phyloP scores from a whole-genome alignment of 2,113 vertebrate species.

The Microcebus lehilahytsara region DNA sequence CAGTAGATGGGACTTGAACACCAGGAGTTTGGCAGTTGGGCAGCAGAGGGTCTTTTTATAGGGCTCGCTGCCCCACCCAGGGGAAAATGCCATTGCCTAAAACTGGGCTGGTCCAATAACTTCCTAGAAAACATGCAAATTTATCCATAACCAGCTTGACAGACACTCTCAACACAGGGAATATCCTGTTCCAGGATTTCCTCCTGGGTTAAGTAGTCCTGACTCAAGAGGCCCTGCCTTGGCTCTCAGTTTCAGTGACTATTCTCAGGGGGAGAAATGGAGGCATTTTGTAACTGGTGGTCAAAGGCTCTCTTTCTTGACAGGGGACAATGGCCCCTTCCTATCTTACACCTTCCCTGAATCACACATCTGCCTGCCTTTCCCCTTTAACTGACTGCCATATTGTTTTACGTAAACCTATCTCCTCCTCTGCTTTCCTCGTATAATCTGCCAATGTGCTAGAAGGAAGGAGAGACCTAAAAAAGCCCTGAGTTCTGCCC shows the following conservation, averaged over 20 bases:
- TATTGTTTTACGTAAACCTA: not conserved
- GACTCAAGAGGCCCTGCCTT: not conserved
- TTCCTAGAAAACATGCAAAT: constrained; percentile 55
- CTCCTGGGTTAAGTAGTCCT: not conserved
- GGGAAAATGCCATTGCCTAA: not conserved
- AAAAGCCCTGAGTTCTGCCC: not conserved
- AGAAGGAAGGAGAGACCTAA: not conserved
- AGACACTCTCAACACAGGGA: not conserved
- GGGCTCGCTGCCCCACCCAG: not conserved
- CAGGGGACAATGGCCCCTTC: not conserved
- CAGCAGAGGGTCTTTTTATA: constrained; percentile 22
- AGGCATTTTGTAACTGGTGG: not conserved
- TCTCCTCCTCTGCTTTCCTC: not conserved
- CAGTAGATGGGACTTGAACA: not conserved
- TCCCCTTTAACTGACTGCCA: not conserved
- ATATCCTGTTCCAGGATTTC: not conserved
- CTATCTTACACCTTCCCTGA: not conserved
- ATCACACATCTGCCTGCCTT: not conserved
- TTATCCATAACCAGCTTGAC: not conserved
- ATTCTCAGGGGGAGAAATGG: not conserved
- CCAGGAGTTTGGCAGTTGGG: accelerated
- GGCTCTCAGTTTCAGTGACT: not conserved
- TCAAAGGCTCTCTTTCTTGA: not conserved
- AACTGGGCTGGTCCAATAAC: not conserved
- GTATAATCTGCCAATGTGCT: not conserved